Evolutionary conservation across 2,113 vertebrate species (phyloP), one percentile per base, ranked within the genome.

Genomic region (Psephotus haematonotus): DNA sequence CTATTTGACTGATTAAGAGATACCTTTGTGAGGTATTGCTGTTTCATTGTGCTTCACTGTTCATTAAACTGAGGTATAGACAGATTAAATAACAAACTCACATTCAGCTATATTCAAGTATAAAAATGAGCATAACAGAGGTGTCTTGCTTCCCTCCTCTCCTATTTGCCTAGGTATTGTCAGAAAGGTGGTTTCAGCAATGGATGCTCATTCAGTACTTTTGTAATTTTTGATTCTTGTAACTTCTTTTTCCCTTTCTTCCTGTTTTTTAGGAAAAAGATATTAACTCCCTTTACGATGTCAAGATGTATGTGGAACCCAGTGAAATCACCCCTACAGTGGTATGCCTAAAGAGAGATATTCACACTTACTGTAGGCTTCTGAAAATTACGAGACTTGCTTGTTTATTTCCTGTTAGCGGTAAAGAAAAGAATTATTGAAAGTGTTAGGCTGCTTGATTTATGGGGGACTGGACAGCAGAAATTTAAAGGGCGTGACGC

Each of bases 241-340:
- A 76, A 62, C 31, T 15, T 52, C 20, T 67, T 55, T 82, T 82
- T 44, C 29, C 22, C 37, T 70, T 71, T 24, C 77, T 47, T 92
- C 90, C 44, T 95, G 41, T 77, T 93, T 93, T 92, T 67, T 97
- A 99, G 99, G 99, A 99, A 95, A 98, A 98, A 91, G 98, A 98
- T 83, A 98, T 98, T 44, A 98, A 98, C 77, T 98, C 98, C 10
- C 98, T 99, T 60, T 99, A 99, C 59, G 99, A 98, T 2, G 94
- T 98, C 90, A 99, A 98, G 95, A 98, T 98, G 70, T 99, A 99
- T 6, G 99, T 99, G 97, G 98, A 99, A 43, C 99, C 99, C 47
- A 99, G 98, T 55, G 99, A 99, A 97, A 99, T 99, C 71, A 99
- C 98, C 28, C 98, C 98, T 20, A 96, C 98, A 28, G 97, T 98